Evolutionary conservation across 2,888 invertebrate species (phyloP).

Genomic region (Spatulosminthurus flaviceps): DNA sequence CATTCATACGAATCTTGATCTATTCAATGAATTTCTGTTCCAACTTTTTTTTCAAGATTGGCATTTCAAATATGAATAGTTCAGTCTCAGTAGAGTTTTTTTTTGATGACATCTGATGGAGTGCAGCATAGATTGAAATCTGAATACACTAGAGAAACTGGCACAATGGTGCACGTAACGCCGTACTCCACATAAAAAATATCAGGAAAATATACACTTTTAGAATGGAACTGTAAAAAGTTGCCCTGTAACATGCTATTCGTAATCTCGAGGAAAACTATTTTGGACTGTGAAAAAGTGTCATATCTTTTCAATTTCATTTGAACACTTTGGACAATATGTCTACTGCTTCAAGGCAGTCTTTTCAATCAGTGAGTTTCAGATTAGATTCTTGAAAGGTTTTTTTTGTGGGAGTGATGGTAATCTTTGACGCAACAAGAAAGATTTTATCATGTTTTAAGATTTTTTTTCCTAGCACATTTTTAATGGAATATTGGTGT

Average conservation of each 20-base stretch:
- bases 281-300: not conserved
- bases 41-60: slow-evolving; percentile 21
- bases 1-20: slow-evolving; percentile 31
- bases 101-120: too few relatives aligned
- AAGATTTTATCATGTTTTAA: too few relatives aligned
- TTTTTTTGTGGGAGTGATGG: too few relatives aligned
- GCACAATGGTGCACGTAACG: too few relatives aligned
- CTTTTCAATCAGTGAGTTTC: not conserved
- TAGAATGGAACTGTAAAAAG: not conserved
- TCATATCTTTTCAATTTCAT: not conserved
- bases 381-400: not conserved
- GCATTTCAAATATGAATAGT: not conserved
- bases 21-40: slow-evolving; percentile 29
- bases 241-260: not conserved
- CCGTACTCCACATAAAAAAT: not conserved
- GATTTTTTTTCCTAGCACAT: too few relatives aligned
- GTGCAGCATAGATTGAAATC: too few relatives aligned
- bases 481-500: too few relatives aligned
- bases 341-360: too few relatives aligned
- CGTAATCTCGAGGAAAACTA: not conserved
- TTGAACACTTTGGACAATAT: not conserved
- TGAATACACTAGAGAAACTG: too few relatives aligned
- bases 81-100: too few relatives aligned
- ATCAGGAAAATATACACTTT: not conserved
- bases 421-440: too few relatives aligned